Base-by-base conservation (phyloP, 1,140 invertebrate genomes). In the Drosophila nebulosa region DNA sequence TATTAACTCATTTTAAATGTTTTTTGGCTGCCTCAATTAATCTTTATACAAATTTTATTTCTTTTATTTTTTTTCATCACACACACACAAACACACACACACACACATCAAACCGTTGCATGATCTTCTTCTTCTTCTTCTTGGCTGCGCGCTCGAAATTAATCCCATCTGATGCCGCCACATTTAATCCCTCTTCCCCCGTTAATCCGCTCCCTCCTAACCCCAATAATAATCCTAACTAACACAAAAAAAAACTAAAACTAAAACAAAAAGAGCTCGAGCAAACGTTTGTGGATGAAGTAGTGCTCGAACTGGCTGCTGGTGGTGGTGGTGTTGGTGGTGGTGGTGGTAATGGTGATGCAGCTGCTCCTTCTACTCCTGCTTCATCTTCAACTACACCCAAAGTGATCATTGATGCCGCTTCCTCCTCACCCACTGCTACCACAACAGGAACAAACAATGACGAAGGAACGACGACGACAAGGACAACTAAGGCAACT, bases 231-330 rank as follows among this genome's bases (percentile, higher is more conserved):
- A 32, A 51, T 9, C 55, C 55, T 21, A 63, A 65, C 55, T 53
- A 70, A 39, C 14, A 9, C 30, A 32, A 21, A 18, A 4, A 46
- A 46, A 46, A 46, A 22, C 16, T 46, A 51, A 59, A 61, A 62
- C 46, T 50, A 60, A 74, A 42, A 14, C 51, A 64, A 39, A 50
- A 78, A 86, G 83, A 86, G 60, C 71, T 83, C 52, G 83, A 88
- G 50, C 74, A 85, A 77, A 64, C 61, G 10, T 74, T 80, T 30
- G 56, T 68, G 78, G 79, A 88, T 61, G 83, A 88, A 46, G 75
- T 74, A 57, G 73, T 77, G 75, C 79, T 88, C 51, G 83, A 79
- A 65, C 55, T 79, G 65, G 64, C 67, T 51, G 64, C 55, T 74
- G 71, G 59, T 74, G 64, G 36, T n/a, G n/a, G n/a, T n/a, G 68